These are phyloP conservation scores for Lanius ludovicianus DNA, from an alignment of 2,113 vertebrate species.

Conservation along the genomic window DNA sequence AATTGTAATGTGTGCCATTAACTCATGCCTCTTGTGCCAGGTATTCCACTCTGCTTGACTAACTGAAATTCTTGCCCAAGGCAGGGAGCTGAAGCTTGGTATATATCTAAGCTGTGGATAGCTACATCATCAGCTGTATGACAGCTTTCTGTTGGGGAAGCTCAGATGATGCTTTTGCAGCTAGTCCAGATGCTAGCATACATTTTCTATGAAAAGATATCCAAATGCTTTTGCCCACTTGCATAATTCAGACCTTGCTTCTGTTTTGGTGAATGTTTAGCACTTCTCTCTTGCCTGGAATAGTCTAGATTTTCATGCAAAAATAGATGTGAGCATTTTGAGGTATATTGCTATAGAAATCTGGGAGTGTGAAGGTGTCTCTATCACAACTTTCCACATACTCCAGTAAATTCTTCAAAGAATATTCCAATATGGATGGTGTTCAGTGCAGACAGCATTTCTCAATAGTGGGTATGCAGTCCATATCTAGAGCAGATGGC, in stretches of 20 bases:
- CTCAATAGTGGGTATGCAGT: neutral
- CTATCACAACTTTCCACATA: neutral
- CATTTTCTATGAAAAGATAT: neutral
- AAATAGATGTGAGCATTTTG: neutral
- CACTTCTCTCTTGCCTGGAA: neutral
- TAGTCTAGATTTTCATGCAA: neutral
- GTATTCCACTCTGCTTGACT: neutral
- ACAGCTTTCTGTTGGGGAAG: neutral
- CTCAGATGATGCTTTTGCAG: neutral
- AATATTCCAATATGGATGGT: neutral
- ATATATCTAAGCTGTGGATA: neutral
- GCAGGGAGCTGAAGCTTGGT: neutral
- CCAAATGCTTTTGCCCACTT: neutral
- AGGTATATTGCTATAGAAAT: neutral
- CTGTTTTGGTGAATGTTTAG: neutral
- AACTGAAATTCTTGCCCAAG: neutral
- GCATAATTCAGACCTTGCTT: neutral
- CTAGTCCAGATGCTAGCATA: neutral
- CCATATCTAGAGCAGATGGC: neutral
- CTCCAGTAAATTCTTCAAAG: neutral
- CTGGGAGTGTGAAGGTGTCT: neutral
- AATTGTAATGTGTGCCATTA: neutral
- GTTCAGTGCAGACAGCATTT: neutral
- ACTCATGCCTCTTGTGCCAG: neutral
- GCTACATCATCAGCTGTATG: neutral